Percentiles rank a stretch among this genome's conserved stretches.
Evolutionary conservation across 2,113 vertebrate genomes (phyloP).

Genomic region (Ploceus nigricollis): DNA sequence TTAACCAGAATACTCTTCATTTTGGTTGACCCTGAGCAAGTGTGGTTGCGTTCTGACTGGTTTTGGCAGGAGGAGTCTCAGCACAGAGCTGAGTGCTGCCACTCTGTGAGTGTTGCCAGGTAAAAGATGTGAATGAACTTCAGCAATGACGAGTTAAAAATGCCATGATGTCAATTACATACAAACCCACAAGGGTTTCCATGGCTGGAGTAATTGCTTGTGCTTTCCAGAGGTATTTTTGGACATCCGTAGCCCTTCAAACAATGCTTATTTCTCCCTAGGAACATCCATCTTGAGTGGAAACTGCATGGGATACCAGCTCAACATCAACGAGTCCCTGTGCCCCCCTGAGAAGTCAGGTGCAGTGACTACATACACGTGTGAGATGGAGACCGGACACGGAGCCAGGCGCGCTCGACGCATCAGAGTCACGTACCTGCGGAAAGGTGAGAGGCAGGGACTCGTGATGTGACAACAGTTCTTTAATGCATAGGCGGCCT

Average conservation of each 20-base stretch:
- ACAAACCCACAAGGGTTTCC: neutral
- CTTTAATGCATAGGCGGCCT: neutral
- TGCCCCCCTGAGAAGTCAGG: constrained; percentile 44
- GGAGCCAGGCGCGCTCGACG: constrained; percentile 40
- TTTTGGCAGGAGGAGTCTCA: neutral
- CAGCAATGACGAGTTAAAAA: neutral
- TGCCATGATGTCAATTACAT: neutral
- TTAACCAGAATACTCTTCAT: neutral
- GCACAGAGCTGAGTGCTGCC: neutral
- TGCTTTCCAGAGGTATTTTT: neutral
- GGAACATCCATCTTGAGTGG: neutral
- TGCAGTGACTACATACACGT: constrained; percentile 34
- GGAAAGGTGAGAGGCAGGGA: constrained; percentile 60
- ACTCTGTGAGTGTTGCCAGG: neutral
- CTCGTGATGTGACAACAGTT: neutral
- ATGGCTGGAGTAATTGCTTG: neutral
- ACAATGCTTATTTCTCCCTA: constrained; percentile 14
- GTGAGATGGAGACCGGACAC: constrained; percentile 44
- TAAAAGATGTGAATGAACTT: neutral
- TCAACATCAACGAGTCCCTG: neutral
- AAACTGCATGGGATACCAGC: constrained; percentile 52
- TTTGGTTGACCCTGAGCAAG: neutral
- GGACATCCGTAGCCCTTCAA: neutral
- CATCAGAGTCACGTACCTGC: constrained; percentile 60
- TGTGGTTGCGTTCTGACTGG: neutral